Evolutionary conservation across 2,113 vertebrate species (phyloP), one percentile per base, ranked within the genome.

Genomic region (Oncorhynchus tshawytscha): DNA sequence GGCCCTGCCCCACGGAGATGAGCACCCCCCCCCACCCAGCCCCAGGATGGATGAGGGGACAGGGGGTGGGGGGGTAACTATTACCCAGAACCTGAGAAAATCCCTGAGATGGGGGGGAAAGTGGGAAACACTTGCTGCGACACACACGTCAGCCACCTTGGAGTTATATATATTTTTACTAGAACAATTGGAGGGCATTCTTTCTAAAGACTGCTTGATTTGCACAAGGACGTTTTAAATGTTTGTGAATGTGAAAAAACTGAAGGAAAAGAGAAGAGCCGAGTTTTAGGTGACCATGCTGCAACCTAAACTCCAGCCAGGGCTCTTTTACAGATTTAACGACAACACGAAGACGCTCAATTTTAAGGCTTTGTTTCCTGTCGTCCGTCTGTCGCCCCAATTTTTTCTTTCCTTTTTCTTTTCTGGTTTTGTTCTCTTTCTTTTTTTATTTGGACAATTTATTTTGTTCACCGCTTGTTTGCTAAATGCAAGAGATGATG

Each of bases 131-230:
- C 84, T 90, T 84, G 91, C 91, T 90, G 90, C 87, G 87, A 88
- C 90, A 91, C 85, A 85, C 85, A 85, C 82, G 74, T 90, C 91
- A 88, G 91, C 91, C 91, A 92, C 88, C 89, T 91, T 90, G 91
- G 90, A 92, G 91, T 90, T 92, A 84, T 84, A 81, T 93, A 89
- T 93, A 93, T 92, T 94, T 93, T 92, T 93, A 92, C 92, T 85
- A 89, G 92, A 93, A 92, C 90, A 84, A 74, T 81, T 93, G 93
- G 95, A 96, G 96, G 96, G 96, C 96, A 96, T 98, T 97, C 95
- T 96, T 96, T 96, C 94, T 97, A 95, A 94, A 95, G 96, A 98
- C 96, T 96, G 97, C 97, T 98, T 95, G 96, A 97, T 99, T 99
- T 99, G 97, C 97, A 99, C 97, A 99, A 95, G 95, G 95, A 98